Base-by-base conservation (phyloP, 2,113 vertebrate genomes). In the Monopterus albus region DNA sequence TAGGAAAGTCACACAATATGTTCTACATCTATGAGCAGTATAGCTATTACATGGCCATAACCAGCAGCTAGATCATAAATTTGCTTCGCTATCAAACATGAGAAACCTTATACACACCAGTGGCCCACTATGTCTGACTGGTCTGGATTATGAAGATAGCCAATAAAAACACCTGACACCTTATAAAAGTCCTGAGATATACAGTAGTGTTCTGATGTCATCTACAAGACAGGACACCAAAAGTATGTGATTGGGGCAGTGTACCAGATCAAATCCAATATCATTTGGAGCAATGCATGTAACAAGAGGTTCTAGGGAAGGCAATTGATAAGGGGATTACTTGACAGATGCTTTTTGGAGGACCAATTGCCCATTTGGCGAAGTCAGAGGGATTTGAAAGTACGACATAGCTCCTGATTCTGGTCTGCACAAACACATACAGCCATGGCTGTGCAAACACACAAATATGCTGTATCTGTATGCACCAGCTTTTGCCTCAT, bases 251-350 rank as follows among this genome's bases (percentile, higher is more conserved):
- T 69, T 73, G 65, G 31, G 20, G 46, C 51, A 40, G 51, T 46
- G 49, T 33, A 47, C 63, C 20, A 36, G 45, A 66, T 60, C 33
- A 84, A 84, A 85, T 76, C 51, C 47, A 57, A 26, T 46, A 66
- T 71, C 29, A 79, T 81, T 72, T 68, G 45, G 61, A 49, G 59
- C 26, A 72, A 65, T 38, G 46, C 35, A 57, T 74, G 20, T 52
- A 26, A 64, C 36, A 66, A 33, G 60, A 69, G 64, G 52, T 77
- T 73, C 51, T 23, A n/a, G 43, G 40, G 43, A 66, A 64, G 56
- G 42, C 31, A 60, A 70, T 65, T 72, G 74, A 88, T 79, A 79
- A 72, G 63, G 47, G 43, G 78, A 75, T 79, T 81, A 72, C 62
- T 51, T 66, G 46, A 70, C 72, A 64, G 50, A 42, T 61, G 75